These are phyloP conservation scores for Psammodynastes pulverulentus DNA, from an alignment of 2,113 vertebrate genomes.

Conservation along the genomic window DNA sequence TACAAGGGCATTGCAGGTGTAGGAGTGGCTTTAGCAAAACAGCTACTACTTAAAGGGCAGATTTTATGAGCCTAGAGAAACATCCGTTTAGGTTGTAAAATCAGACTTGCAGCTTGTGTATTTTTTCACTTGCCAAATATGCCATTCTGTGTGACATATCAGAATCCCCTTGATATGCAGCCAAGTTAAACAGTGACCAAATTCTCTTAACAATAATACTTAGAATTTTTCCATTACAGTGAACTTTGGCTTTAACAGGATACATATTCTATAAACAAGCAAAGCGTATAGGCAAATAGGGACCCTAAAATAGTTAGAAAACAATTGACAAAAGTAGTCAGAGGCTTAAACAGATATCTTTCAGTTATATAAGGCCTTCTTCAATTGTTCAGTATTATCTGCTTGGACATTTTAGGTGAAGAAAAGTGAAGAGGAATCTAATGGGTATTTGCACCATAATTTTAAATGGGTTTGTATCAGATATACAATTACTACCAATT, in stretches of 20 bases:
- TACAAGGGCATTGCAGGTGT: constrained; percentile 73
- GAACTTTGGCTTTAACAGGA: constrained; percentile 46
- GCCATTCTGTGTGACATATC: constrained; percentile 24
- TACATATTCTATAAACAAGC: neutral
- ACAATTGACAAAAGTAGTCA: neutral
- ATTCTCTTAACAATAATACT: constrained; percentile 45
- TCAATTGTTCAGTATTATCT: constrained; percentile 28
- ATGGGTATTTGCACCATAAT: constrained; percentile 18
- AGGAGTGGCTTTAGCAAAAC: constrained; percentile 61
- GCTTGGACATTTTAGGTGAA: constrained; percentile 22
- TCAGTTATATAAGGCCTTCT: neutral
- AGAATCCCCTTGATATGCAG: constrained; percentile 30
- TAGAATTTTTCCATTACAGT: constrained; percentile 25
- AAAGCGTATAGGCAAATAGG: constrained; percentile 6
- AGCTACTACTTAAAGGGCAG: constrained; percentile 64
- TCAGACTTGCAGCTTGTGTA: constrained; percentile 18
- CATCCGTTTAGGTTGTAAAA: constrained; percentile 64
- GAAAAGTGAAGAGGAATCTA: constrained; percentile 1
- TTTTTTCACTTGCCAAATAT: constrained; percentile 34
- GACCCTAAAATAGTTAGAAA: constrained; percentile 5
- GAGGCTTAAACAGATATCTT: neutral
- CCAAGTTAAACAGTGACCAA: constrained; percentile 23
- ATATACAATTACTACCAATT: neutral
- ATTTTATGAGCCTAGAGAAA: constrained; percentile 69
- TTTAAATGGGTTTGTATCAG: constrained; percentile 24